Conservation (phyloP, 1,140 invertebrate species). For the Tribolium castaneum region DNA sequence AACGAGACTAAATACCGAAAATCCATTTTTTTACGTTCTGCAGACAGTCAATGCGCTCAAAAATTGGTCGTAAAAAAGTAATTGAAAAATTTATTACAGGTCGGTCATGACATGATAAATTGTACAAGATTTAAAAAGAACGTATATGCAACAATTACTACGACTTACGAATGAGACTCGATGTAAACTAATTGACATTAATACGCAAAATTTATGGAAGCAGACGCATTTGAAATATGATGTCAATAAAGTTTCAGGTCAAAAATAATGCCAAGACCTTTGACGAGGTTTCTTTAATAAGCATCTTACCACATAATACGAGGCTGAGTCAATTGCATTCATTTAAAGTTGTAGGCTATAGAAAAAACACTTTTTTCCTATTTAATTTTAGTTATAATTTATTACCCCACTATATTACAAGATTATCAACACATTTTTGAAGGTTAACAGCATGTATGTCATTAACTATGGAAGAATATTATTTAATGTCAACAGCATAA, state of each 20-base stretch:
- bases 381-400: background rate
- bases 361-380: background rate
- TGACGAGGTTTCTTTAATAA: background rate
- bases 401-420: background rate
- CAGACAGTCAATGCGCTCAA: no score
- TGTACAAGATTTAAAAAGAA: no score
- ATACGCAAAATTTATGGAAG: background rate
- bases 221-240: background rate
- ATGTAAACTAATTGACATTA: background rate
- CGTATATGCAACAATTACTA: no score
- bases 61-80: no score
- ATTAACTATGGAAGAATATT: background rate
- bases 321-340: background rate
- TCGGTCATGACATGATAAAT: no score
- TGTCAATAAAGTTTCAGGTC: background rate
- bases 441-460: background rate
- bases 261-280: background rate
- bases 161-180: background rate
- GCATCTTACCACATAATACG: background rate
- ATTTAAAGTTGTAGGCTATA: background rate
- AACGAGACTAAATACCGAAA: no score
- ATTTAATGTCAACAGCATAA: background rate
- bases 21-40: no score
- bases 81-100: no score
- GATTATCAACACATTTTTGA: background rate